Evolutionary conservation across 2,113 vertebrate species (phyloP), one percentile per base, ranked within the genome.

Genomic region (Centrocercus urophasianus): DNA sequence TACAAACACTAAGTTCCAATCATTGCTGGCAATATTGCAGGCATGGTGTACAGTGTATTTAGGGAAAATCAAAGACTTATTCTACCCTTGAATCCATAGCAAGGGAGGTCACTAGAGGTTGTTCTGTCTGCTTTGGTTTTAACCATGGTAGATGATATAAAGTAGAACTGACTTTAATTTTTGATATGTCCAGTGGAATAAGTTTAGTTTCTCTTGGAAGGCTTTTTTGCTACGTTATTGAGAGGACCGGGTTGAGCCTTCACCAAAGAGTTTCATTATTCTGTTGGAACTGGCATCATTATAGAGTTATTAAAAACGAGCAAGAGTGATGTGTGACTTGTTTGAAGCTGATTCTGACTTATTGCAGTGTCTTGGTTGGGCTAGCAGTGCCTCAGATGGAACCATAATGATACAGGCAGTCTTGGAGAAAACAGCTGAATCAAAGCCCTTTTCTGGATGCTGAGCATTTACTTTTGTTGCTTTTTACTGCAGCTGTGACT

Each of bases 181-280:
- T 94, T 95, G 61, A 79, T 95, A 81, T 94, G 47, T 93, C 70
- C 74, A 93, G 74, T 87, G 86, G 89, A 89, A 30, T 89, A 95
- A 56, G 91, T 95, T 96, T 83, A 36, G 70, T 92, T 96, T 96
- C 54, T 93, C 82, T 85, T 92, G 76, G 75, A 96, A 89, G 82
- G 61, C 8, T 7, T 94, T 96, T 96, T 72, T 97, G 52, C 94
- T 96, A 47, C 82, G 86, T 84, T 96, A 81, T 57, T 36, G 63
- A 86, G 78, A 63, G 85, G 92, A 91, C 83, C 91, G 86, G 48
- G 83, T 96, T 95, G 89, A 84, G 52, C 66, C 59, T 83, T 93
- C 90, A 87, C 60, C 75, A 43, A 91, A 67, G 92, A 94, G 47
- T 42, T 38, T 76, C 88, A 74, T 90, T 93, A 86, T 73, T 89